Conservation (phyloP, 2,797 vertebrate species). For the Margarornis squamiger region DNA sequence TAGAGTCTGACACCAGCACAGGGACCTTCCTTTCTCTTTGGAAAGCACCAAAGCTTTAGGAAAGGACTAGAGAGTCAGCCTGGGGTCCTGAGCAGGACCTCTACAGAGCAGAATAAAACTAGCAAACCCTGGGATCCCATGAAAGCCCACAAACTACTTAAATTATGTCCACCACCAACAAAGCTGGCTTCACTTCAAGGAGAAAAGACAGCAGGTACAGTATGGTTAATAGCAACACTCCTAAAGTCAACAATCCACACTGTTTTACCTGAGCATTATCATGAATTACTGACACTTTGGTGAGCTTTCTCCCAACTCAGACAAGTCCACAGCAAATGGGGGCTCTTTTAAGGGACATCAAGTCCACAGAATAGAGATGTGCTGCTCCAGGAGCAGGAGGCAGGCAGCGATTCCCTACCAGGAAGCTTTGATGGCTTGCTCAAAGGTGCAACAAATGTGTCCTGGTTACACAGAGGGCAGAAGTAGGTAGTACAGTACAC, state of each 20-base stretch:
- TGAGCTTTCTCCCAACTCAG: background rate
- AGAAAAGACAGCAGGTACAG: background rate
- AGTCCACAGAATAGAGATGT: accelerated
- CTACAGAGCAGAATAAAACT: background rate
- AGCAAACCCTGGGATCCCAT: background rate
- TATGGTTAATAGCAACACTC: background rate
- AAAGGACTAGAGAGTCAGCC: background rate
- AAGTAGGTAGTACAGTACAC: background rate
- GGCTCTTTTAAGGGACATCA: background rate
- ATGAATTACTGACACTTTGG: background rate
- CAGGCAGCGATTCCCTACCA: background rate
- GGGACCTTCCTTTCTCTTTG: background rate
- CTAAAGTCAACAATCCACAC: background rate
- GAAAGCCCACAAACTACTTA: background rate
- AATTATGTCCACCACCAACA: background rate
- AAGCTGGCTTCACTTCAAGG: background rate
- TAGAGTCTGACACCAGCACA: background rate
- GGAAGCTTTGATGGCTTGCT: background rate
- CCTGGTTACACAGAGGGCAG: background rate
- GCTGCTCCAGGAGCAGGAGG: background rate
- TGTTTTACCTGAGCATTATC: background rate
- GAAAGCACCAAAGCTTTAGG: background rate
- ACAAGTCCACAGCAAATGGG: accelerated
- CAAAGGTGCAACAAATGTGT: background rate
- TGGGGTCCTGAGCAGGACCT: background rate